Evolutionary conservation across 1,140 invertebrate species (phyloP).

Genomic region (Pristionchus pacificus): DNA sequence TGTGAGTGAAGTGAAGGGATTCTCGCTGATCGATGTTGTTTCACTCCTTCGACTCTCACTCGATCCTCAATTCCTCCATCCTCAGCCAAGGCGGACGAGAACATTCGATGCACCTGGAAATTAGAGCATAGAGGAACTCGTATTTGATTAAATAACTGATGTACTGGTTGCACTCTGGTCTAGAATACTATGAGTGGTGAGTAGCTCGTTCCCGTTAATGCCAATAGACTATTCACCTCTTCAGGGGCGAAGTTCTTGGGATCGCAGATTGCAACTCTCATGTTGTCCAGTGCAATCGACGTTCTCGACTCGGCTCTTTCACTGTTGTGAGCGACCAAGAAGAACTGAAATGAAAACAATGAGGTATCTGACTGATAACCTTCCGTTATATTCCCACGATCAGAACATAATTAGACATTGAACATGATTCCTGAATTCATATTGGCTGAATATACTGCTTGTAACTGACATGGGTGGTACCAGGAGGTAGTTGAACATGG

Average conservation of each 20-base stretch:
- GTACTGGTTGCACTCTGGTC: too few relatives aligned
- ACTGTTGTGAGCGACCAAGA: slow-evolving; percentile 52
- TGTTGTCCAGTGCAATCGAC: slow-evolving; percentile 54
- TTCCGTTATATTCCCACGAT: too few relatives aligned
- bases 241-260: slow-evolving; percentile 30
- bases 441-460: not conserved
- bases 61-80: not conserved
- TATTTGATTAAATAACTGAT: too few relatives aligned
- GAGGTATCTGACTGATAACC: too few relatives aligned
- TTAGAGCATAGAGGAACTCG: too few relatives aligned
- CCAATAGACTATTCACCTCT: not conserved
- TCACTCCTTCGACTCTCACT: not conserved
- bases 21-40: not conserved
- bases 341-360: slow-evolving; percentile 42
- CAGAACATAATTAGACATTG: too few relatives aligned
- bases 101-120: not conserved
- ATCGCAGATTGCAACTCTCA: slow-evolving; percentile 53
- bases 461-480: slow-evolving; percentile 46
- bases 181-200: too few relatives aligned
- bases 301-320: slow-evolving; percentile 46
- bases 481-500: slow-evolving; percentile 54
- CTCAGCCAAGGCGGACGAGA: not conserved
- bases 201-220: not conserved
- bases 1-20: too few relatives aligned
- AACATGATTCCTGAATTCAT: too few relatives aligned